Evolutionary conservation across 1,140 invertebrate species (phyloP), one percentile per base, ranked within the genome.

Genomic region (Drosophila parvula): DNA sequence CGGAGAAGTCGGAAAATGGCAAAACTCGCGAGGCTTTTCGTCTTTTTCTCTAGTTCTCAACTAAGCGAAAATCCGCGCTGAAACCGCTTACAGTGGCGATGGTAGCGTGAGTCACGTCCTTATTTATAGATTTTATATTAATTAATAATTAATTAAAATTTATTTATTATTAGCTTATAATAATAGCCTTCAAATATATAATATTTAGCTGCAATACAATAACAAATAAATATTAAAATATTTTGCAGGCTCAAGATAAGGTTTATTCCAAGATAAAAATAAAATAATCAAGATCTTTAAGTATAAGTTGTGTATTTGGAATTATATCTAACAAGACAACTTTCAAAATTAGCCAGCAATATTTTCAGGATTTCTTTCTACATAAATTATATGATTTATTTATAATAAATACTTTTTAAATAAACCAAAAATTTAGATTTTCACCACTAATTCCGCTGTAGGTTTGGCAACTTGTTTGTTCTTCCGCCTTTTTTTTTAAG

Each of bases 21-120:
- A 38, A 44, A 70, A 47, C 57, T 78, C 77, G 56, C 48, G 61
- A 61, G 65, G 44, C 59, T 58, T 58, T 63, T 55, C 61, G 55
- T 75, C 67, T 75, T 78, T 61, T 51, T 78, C 55, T 61, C 34
- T 58, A 67, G 81, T 78, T 85, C 69, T 64, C 75, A 79, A 69
- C 82, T 81, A 81, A 79, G 75, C 67, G 75, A 62, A 88, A 86
- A 88, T 86, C 83, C 83, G 67, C 67, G 70, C 18, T 34, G 40
- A 84, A 79, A 58, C 81, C 70, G 53, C 68, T 81, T 64, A 59
- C 65, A 77, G 18, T 43, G 22, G 65, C 5, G 51, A 71, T 71
- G 65, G 4, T 18, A 38, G 14, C 44, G 64, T 41, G 64, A 68
- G 12, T 22, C 32, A 22, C 16, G n/a, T 8, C 4, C 22, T 16